Base-by-base conservation (phyloP, 1,140 invertebrate genomes). In the Drosophila neocordata region DNA sequence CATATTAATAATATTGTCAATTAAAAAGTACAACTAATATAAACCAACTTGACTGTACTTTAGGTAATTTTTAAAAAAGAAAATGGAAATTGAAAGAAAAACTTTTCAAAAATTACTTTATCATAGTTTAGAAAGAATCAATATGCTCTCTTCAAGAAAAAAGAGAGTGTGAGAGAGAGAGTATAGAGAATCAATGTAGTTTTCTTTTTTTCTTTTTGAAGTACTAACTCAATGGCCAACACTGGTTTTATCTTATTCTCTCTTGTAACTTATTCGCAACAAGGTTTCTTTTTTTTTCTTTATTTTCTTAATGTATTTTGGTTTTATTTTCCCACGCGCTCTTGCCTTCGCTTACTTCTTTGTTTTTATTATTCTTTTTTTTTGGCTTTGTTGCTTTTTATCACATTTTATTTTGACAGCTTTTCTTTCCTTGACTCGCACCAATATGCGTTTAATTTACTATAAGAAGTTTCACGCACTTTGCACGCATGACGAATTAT, bases 261-360 rank as follows among this genome's bases (percentile, higher is more conserved):
- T 48, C 41, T 48, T 20, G 13, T 48, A 31, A 44, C 1, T 15
- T 18, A 81, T 69, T 68, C 78, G 73, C 67, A 81, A 67, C 65
- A 71, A 65, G 41, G 71, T 31, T 73, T 74, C 1, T 31, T 77
- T 73, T 65, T 74, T 73, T 83, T 78, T 52, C 37, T 61, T 70
- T 37, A 74, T 31, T 6, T 31, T 31, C 6, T 48, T 31, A 31
- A 31, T 82, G 79, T 65, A 74, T 73, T 83, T 83, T 78, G 53
- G 37, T 61, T 70, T 37, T 77, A 70, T 81, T 74, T 80, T 82
- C 80, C 72, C 79, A 82, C 79, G 80, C 74, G 79, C 61, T 31
- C 20, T 59, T 55, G 56, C 68, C 27, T 48, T 48, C 41, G n/a
- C 41, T 44, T 44, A 15, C 41, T 20, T 31, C 27, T 31, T 31